Base-by-base conservation (phyloP, 2,797 vertebrate species). In the Sphaeramia orbicularis region DNA sequence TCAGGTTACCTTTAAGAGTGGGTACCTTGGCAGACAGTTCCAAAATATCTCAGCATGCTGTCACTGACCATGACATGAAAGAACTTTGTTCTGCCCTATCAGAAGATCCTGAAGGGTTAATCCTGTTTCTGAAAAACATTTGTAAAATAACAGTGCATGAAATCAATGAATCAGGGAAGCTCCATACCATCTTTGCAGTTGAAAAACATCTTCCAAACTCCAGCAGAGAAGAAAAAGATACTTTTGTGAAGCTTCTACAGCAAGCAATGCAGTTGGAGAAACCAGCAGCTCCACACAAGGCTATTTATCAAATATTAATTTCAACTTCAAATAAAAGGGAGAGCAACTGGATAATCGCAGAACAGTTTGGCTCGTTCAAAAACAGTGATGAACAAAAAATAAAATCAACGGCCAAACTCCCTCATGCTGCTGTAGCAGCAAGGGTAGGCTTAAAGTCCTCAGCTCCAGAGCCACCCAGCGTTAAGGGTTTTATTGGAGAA, bases 51-150 rank as follows among this genome's bases (percentile, higher is more conserved):
- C 13, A 30, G 13, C 51, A 74, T 1, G 66, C 19, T 0, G 85
- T 95, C 49, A 87, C 68, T 13, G 79, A 93, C 0, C 0, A 0
- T 7, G 92, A 95, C 47, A 91, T 96, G 61, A 0, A 1, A 0
- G 43, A 76, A 1, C 80, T 96, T 8, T 76, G 84, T n/a, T 16
- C 12, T 42, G 83, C 69, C 6, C 83, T 96, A 10, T 62, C 48
- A 32, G 11, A 91, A 42, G 90, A 95, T 75, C 92, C 92, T 1
- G 94, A 96, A 30, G 83, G 90, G 16, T 81, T 96, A 4, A 74
- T 95, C 68, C 76, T 96, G 10, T 96, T 97, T 79, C 84, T 96
- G 48, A 94, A 87, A 76, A 83, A 94, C 38, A 85, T 96, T 69
- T 57, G 63, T 71, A 95, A 92, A 38, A 93, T 94, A 59, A 1